Conservation (phyloP, 2,888 invertebrate genomes). For the Mycalesis mineus region DNA sequence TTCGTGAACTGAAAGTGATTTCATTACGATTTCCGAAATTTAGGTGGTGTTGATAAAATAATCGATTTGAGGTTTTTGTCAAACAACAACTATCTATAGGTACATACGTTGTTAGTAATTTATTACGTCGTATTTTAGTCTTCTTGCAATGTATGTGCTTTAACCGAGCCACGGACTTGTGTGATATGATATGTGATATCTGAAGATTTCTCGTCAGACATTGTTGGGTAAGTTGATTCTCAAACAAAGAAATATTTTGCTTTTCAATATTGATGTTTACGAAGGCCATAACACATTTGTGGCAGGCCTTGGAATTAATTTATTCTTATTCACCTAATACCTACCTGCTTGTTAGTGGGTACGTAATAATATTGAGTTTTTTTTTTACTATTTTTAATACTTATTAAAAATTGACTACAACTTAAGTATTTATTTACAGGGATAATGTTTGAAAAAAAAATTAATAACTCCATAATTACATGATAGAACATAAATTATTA, state of each 20-base stretch:
- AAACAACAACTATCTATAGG: slow-evolving; percentile 42
- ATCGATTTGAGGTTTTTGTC: slow-evolving; percentile 64
- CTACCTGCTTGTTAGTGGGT: background rate
- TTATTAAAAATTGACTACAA: too few species aligned
- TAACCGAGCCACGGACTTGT: slow-evolving; percentile 16
- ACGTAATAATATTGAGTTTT: background rate
- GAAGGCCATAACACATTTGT: slow-evolving; percentile 12
- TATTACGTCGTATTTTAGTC: slow-evolving; percentile 41
- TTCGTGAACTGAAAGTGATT: slow-evolving; percentile 53
- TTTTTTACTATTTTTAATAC: too few species aligned
- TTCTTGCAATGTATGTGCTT: slow-evolving; percentile 26
- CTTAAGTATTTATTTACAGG: too few species aligned
- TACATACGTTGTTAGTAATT: slow-evolving; percentile 45
- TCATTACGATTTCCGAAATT: slow-evolving; percentile 50
- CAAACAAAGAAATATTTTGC: slow-evolving; percentile 10
- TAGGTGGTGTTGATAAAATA: slow-evolving; percentile 43
- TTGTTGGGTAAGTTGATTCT: slow-evolving; percentile 18
- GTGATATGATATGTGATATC: slow-evolving; percentile 7
- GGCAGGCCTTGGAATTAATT: slow-evolving; percentile 22
- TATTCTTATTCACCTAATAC: slow-evolving; percentile 1
- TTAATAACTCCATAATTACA: too few species aligned
- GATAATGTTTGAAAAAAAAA: too few species aligned
- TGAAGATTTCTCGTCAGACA: slow-evolving; percentile 1
- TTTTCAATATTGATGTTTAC: slow-evolving; percentile 2
- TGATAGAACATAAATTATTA: too few species aligned